phyloP scores from a whole-genome alignment of 2,113 vertebrate genomes.

The Ctenodactylus gundi region DNA sequence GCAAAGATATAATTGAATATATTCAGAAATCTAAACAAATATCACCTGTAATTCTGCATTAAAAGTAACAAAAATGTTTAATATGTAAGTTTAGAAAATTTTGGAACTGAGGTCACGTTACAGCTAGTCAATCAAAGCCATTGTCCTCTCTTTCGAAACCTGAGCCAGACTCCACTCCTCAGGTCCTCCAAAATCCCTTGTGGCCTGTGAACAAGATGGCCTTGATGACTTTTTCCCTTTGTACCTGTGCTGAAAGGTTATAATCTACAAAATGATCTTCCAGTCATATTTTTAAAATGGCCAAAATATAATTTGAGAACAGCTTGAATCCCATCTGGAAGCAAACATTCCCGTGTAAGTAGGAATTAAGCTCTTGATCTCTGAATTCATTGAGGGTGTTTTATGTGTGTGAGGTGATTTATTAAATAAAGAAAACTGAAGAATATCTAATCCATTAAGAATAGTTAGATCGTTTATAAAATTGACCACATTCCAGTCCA shows the following conservation, averaged over 20 bases:
- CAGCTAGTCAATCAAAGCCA: neutral
- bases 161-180: neutral
- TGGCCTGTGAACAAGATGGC: neutral
- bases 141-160: neutral
- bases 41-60: neutral
- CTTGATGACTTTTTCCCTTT: no score
- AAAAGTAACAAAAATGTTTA: neutral
- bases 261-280: neutral
- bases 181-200: neutral
- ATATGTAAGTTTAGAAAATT: neutral
- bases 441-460: neutral
- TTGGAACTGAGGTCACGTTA: neutral
- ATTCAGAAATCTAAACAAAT: neutral
- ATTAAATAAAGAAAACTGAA: neutral
- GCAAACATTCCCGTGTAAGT: neutral
- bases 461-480: neutral
- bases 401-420: neutral
- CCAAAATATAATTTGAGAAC: neutral
- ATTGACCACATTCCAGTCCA: neutral
- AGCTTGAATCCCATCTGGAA: neutral
- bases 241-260: neutral
- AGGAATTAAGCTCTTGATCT: neutral
- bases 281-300: neutral
- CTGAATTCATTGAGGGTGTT: neutral
- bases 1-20: neutral